phyloP scores from a whole-genome alignment of 2,113 vertebrate species.

The Henicopernis longicauda region DNA sequence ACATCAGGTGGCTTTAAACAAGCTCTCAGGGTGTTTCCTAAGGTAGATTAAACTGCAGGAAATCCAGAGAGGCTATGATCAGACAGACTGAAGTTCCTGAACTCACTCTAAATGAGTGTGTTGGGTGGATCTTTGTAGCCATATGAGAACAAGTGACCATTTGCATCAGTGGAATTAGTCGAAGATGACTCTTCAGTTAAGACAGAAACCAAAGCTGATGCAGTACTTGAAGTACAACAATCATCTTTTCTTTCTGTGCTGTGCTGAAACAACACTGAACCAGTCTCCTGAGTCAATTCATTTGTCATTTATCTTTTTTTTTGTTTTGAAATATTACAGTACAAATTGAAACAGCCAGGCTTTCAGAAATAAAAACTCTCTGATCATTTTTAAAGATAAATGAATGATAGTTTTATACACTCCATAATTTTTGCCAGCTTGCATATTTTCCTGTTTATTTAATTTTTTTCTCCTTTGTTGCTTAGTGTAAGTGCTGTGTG shows the following conservation, averaged over 20 bases:
- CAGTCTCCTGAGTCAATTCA: neutral
- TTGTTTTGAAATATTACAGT: neutral
- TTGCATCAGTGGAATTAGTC: neutral
- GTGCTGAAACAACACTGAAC: neutral
- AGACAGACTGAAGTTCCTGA: neutral
- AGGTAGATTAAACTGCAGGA: neutral
- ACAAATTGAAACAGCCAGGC: neutral
- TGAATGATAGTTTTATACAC: neutral
- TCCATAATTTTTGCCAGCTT: neutral
- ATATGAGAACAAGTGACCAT: neutral
- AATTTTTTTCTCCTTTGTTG: neutral
- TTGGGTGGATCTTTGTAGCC: neutral
- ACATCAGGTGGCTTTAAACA: neutral
- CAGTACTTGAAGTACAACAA: neutral
- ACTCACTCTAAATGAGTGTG: neutral
- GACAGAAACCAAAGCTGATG: constrained; percentile 9
- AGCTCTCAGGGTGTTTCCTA: neutral
- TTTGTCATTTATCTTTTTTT: neutral
- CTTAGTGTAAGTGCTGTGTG: neutral
- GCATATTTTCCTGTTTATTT: neutral
- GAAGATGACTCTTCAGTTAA: constrained; percentile 12
- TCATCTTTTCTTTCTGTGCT: neutral
- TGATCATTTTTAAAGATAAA: neutral
- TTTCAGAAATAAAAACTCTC: neutral
- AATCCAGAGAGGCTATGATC: neutral